A percentile compares a stretch with the other conserved stretches of the same genome.
These are phyloP conservation scores for Eurytoma californica DNA, from an alignment of 2,888 invertebrate species.

Conservation along the genomic window DNA sequence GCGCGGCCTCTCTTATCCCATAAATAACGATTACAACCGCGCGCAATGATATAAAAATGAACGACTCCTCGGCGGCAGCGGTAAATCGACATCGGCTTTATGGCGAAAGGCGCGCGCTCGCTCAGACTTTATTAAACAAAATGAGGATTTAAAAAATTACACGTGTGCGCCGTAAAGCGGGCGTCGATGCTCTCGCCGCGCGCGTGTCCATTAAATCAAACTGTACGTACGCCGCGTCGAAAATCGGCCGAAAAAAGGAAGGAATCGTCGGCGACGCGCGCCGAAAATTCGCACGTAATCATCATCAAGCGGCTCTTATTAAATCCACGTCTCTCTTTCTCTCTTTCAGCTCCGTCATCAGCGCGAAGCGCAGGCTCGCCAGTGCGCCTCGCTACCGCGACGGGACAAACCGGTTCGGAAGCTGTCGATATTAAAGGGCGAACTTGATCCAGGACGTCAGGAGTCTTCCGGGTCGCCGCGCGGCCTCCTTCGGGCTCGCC, in stretches of 20 bases:
- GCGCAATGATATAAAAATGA: neutral
- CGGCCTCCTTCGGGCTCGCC: conserved; percentile 24
- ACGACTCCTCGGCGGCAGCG: neutral
- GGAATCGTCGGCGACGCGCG: neutral
- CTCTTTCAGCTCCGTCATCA: neutral
- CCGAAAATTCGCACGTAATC: conserved; percentile 52
- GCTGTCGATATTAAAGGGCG: conserved; percentile 55
- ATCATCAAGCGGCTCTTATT: conserved; percentile 45
- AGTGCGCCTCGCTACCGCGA: neutral
- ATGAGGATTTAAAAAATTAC: neutral
- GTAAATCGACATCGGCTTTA: neutral
- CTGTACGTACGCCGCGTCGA: neutral
- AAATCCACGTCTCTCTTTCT: conserved; percentile 20
- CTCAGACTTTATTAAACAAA: neutral
- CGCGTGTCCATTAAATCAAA: conserved; percentile 31
- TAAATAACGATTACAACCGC: neutral
- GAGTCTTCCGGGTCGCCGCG: conserved; percentile 49
- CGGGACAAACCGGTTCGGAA: conserved; percentile 54
- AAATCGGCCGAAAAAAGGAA: neutral
- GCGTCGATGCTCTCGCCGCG: neutral
- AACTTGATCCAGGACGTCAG: conserved; percentile 46
- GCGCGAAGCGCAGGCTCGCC: neutral
- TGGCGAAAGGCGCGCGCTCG: neutral
- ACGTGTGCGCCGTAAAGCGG: too few species aligned
- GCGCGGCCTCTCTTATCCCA: too few species aligned